Base-by-base conservation (phyloP, 2,888 invertebrate species). In the Atrina japonica region DNA sequence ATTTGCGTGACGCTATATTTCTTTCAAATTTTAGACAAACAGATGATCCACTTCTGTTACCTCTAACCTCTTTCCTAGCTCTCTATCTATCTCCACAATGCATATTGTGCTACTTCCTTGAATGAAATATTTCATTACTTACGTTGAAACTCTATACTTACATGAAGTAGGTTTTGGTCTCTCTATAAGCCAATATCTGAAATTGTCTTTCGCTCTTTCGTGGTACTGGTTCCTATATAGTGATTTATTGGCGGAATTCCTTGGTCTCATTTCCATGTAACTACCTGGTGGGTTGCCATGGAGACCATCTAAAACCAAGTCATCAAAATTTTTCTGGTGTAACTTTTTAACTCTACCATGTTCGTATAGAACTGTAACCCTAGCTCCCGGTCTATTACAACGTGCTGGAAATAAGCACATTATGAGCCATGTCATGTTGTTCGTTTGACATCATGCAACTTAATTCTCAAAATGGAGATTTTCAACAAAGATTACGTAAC, bases 181-280 rank as follows among this genome's bases (percentile, higher is more conserved):
- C 55, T 88, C 85, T 63, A 85, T 84, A 29, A 84, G 78, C 89
- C 89, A 89, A 71, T 88, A 89, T 25, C 86, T 71, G 81, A 88
- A 88, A 1, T 88, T 88, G 9, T 86, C 85, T 63, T 71, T 74
- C 0, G 89, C 88, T 41, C 87, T 71, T 21, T 82, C 77, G 67
- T 86, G 83, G 75, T 73, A 88, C n/a, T 78, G 70, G 59, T 83
- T 86, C 67, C 78, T 69, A 14, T 76, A 27, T 7, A 75, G 40
- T 16, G 67, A 68, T 53, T 75, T 72, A 53, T 73, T 77, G 6
- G 76, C 71, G 16, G 63, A 69, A 58, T 67, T 77, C 49, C 77
- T 56, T 23, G 81, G 78, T 29, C 81, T 70, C 29, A 71, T 61
- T 29, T 75, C 67, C 76, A 82, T 77, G 56, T 81, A 78, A 16